Percentiles rank a stretch among this genome's conserved stretches.
Conservation (phyloP, 2,113 vertebrate species). For the Amblyornis subalaris region DNA sequence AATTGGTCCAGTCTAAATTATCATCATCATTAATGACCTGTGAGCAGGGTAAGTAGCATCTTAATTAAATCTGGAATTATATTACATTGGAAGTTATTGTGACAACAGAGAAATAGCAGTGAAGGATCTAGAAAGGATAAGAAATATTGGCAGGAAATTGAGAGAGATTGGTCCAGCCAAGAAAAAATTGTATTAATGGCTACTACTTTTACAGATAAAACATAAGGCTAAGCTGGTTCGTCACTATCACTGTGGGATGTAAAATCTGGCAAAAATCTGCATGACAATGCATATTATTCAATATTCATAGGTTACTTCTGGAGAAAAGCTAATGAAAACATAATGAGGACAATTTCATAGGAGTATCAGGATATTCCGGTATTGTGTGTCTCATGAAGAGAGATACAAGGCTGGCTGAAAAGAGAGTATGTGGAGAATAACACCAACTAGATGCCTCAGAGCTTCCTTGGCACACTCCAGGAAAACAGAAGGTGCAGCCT, state of each 20-base stretch:
- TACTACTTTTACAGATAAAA: not conserved
- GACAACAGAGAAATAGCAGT: not conserved
- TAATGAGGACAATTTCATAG: not conserved
- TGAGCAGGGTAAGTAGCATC: not conserved
- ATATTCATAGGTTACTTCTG: not conserved
- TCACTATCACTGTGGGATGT: not conserved
- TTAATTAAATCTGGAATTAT: constrained; percentile 22
- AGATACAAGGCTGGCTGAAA: not conserved
- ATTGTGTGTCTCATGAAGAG: not conserved
- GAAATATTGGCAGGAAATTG: not conserved
- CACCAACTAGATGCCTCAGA: not conserved
- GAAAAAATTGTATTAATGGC: not conserved
- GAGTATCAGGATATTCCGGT: not conserved
- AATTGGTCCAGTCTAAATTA: constrained; percentile 3
- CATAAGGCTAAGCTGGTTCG: not conserved
- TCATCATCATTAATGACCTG: constrained; percentile 1
- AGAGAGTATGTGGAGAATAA: not conserved
- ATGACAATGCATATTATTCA: not conserved
- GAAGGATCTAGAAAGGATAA: not conserved
- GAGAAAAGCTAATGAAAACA: not conserved
- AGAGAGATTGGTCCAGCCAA: not conserved
- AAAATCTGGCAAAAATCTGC: not conserved
- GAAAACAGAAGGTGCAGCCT: constrained; percentile 26
- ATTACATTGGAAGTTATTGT: not conserved
- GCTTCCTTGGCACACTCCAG: not conserved